These are phyloP conservation scores for Eulemur macaco DNA, from an alignment of 2,113 vertebrate genomes.

Conservation along the genomic window DNA sequence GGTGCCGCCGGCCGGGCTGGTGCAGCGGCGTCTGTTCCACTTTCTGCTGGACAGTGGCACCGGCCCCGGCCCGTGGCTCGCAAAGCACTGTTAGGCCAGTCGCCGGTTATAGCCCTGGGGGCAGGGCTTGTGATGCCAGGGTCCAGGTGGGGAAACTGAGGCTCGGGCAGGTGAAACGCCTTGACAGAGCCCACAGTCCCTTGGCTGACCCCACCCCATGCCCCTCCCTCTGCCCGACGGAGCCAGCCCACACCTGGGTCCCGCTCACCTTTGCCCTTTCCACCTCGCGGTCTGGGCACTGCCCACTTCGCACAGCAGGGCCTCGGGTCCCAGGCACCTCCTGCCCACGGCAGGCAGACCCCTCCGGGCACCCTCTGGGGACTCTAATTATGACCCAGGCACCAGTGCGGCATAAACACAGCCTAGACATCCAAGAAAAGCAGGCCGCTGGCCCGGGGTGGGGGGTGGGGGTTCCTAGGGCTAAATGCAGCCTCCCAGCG, in stretches of 20 bases:
- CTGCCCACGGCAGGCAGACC: neutral
- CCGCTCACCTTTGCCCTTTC: too few species aligned
- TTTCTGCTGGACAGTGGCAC: fast-evolving
- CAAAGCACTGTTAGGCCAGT: fast-evolving
- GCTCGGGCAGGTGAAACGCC: fast-evolving
- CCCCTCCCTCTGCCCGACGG: fast-evolving
- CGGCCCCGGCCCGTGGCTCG: fast-evolving
- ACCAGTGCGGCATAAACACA: conserved; percentile 52
- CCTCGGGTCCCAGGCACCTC: neutral
- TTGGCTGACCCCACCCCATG: neutral
- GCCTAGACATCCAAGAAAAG: conserved; percentile 67
- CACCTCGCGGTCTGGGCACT: neutral
- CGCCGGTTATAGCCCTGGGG: fast-evolving
- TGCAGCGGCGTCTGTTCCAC: fast-evolving
- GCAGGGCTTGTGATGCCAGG: neutral
- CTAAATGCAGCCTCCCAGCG: neutral
- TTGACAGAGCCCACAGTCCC: fast-evolving
- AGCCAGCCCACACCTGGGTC: fast-evolving
- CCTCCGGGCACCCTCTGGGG: neutral
- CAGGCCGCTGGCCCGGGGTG: neutral
- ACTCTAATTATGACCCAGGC: conserved; percentile 63
- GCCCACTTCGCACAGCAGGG: neutral
- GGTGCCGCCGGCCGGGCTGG: neutral
- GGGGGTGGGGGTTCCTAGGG: conserved; percentile 5
- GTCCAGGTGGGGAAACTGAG: neutral